Percentiles rank a stretch among this genome's conserved stretches.
These are phyloP conservation scores for Epistrophella euchroma DNA, from an alignment of 2,888 invertebrate species.

Conservation along the genomic window DNA sequence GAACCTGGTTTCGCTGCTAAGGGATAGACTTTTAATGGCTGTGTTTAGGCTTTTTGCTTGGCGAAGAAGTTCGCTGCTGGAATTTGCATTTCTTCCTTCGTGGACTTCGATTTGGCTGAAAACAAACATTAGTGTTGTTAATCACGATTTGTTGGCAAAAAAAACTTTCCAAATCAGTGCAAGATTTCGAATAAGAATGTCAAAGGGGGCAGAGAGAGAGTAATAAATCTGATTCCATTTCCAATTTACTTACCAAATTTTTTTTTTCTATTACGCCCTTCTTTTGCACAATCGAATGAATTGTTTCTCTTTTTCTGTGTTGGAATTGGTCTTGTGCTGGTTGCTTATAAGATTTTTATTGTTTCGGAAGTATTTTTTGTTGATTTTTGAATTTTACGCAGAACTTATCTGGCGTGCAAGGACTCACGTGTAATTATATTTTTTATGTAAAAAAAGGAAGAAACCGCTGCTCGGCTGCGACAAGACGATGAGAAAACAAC, in stretches of 20 bases:
- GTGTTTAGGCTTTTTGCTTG: slow-evolving; percentile 49
- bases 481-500: slow-evolving; percentile 73
- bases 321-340: slow-evolving; percentile 6
- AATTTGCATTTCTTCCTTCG: slow-evolving; percentile 71
- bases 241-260: slow-evolving; percentile 61
- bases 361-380: slow-evolving; percentile 38
- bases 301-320: slow-evolving; percentile 55
- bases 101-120: slow-evolving; percentile 59
- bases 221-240: slow-evolving; percentile 14
- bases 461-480: slow-evolving; percentile 73
- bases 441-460: slow-evolving; percentile 66
- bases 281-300: slow-evolving; percentile 63
- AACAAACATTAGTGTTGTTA: slow-evolving; percentile 10
- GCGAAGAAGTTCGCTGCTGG: slow-evolving; percentile 28
- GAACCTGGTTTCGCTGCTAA: not conserved
- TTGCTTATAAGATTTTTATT: slow-evolving; percentile 26
- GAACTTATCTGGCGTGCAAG: slow-evolving; percentile 39
- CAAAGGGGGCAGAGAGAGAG: slow-evolving; percentile 51
- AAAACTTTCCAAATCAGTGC: slow-evolving; percentile 51
- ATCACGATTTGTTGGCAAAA: slow-evolving; percentile 6
- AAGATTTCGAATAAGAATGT: slow-evolving; percentile 43
- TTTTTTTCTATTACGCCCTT: slow-evolving; percentile 68
- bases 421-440: slow-evolving; percentile 50
- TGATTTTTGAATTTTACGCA: slow-evolving; percentile 31
- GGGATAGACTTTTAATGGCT: not conserved